phyloP scores from a whole-genome alignment of 2,113 vertebrate genomes.

The Rhineura floridana region DNA sequence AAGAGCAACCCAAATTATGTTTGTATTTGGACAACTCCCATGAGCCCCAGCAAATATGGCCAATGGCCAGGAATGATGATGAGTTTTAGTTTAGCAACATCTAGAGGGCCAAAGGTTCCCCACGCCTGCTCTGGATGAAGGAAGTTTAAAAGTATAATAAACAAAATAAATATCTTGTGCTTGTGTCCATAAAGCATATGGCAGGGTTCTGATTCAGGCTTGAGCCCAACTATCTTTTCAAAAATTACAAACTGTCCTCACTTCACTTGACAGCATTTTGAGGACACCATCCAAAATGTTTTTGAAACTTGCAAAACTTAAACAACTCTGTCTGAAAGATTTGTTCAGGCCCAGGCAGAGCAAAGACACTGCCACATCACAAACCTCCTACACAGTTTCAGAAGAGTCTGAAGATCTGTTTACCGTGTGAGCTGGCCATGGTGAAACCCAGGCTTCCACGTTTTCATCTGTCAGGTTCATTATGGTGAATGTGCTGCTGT shows the following conservation, averaged over 20 bases:
- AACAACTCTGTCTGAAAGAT: no score
- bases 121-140: no score
- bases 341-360: background rate
- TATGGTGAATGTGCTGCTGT: background rate
- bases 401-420: background rate
- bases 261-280: background rate
- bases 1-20: no score
- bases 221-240: no score
- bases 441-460: background rate
- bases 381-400: background rate
- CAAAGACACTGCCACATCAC: background rate
- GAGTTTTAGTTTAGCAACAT: no score
- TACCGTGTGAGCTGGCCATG: background rate
- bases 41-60: no score
- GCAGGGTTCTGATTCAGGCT: background rate
- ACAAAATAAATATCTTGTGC: background rate
- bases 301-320: background rate
- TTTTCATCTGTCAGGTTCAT: background rate
- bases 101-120: no score
- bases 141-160: no score
- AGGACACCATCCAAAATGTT: background rate
- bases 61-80: no score
- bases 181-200: no score
- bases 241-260: background rate
- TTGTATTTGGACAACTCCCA: no score